A percentile compares a stretch with the other conserved stretches of the same genome.
Conservation (phyloP, 2,888 invertebrate genomes). For the Lysandra bellargus region DNA sequence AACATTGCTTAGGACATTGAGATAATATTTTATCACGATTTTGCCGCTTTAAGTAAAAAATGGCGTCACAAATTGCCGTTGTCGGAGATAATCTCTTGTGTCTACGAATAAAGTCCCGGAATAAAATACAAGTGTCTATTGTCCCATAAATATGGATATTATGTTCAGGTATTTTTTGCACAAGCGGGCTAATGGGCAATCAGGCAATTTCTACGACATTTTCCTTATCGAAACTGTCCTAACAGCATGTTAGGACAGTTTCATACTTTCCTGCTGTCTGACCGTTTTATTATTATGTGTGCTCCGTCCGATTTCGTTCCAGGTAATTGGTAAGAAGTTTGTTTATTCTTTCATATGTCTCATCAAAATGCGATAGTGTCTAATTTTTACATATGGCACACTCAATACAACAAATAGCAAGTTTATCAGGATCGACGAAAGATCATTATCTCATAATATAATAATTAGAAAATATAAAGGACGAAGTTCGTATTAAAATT, state of each 20-base stretch:
- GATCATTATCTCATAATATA: too few relatives aligned
- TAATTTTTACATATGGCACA: too few relatives aligned
- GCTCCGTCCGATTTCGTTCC: neutral
- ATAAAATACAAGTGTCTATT: conserved; percentile 15
- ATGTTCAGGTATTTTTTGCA: conserved; percentile 18
- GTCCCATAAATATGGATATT: conserved; percentile 13
- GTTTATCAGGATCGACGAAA: too few relatives aligned
- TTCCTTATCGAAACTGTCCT: conserved; percentile 11
- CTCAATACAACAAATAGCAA: too few relatives aligned
- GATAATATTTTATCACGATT: conserved; percentile 25
- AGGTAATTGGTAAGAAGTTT: neutral
- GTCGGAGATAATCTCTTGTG: conserved; percentile 16
- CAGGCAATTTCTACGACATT: neutral
- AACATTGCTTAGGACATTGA: neutral
- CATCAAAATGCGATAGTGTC: too few relatives aligned
- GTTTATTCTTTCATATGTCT: neutral
- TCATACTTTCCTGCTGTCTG: neutral
- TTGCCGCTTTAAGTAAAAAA: conserved; percentile 9
- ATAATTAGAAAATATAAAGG: too few relatives aligned
- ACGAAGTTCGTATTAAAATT: too few relatives aligned
- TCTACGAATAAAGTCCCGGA: conserved; percentile 15
- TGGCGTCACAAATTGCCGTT: conserved; percentile 13
- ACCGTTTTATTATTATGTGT: neutral
- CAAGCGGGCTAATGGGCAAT: conserved; percentile 9
- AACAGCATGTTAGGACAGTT: neutral